Evolutionary conservation across 1,140 invertebrate genomes (phyloP).

Genomic region (Bombus confusus): DNA sequence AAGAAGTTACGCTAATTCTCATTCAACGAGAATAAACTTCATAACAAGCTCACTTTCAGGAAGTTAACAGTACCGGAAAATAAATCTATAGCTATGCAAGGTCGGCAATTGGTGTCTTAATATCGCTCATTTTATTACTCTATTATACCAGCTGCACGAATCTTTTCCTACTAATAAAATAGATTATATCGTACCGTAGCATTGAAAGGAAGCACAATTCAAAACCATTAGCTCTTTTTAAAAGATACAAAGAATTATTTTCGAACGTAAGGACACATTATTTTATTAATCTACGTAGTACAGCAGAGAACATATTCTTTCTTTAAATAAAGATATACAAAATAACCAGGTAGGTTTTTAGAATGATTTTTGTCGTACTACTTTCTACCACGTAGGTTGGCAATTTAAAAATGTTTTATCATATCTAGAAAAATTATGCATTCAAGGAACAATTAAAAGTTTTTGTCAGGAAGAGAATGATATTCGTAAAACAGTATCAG

Average conservation of each 20-base stretch:
- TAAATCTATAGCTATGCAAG: neutral
- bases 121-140: slow-evolving; percentile 5
- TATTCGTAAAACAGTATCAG: too few species aligned
- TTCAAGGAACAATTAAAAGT: too few species aligned
- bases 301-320: too few species aligned
- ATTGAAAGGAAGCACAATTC: neutral
- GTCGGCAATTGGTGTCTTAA: neutral
- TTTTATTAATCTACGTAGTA: too few species aligned
- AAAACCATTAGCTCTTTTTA: neutral
- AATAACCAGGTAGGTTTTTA: too few species aligned
- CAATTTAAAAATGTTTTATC: too few species aligned
- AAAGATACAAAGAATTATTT: neutral
- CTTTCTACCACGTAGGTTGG: too few species aligned
- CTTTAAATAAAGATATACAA: too few species aligned
- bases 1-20: slow-evolving; percentile 9
- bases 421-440: too few species aligned
- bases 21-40: neutral
- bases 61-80: neutral
- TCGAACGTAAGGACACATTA: neutral
- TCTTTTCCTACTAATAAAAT: neutral
- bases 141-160: neutral
- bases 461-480: too few species aligned
- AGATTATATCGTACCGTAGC: neutral
- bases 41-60: slow-evolving; percentile 10
- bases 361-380: too few species aligned